phyloP scores from a whole-genome alignment of 1,140 invertebrate genomes.

The Drosophila suzukii region DNA sequence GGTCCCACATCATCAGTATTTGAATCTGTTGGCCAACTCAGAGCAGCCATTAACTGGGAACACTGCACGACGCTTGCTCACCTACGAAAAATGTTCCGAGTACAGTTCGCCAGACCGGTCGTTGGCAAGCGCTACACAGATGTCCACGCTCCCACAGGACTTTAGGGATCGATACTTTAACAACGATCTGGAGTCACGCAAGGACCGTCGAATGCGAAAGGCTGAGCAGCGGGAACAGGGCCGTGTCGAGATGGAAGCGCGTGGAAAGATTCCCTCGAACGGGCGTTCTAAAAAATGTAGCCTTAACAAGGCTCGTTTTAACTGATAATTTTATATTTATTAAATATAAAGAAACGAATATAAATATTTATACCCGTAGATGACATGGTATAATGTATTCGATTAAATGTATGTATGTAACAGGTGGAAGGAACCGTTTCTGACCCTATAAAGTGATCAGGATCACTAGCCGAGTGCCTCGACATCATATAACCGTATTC shows the following conservation, averaged over 20 bases:
- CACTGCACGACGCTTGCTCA: constrained; percentile 93
- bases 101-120: constrained; percentile 8
- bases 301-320: constrained; percentile 75
- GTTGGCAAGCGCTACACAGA: constrained; percentile 39
- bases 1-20: constrained; percentile 92
- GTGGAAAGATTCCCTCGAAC: constrained; percentile 68
- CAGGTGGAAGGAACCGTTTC: too few relatives aligned
- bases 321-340: constrained; percentile 5
- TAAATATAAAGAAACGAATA: too few relatives aligned
- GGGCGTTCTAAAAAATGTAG: constrained; percentile 65
- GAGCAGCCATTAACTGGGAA: constrained; percentile 93
- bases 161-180: constrained; percentile 87
- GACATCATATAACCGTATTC: too few relatives aligned
- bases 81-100: constrained; percentile 92
- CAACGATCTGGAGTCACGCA: constrained; percentile 86
- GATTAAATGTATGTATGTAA: too few relatives aligned
- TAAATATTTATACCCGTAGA: too few relatives aligned
- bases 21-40: constrained; percentile 91
- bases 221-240: constrained; percentile 68
- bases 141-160: constrained; percentile 29
- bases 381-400: too few relatives aligned
- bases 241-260: constrained; percentile 64
- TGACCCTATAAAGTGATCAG: too few relatives aligned
- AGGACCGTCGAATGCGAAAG: constrained; percentile 85
- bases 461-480: too few relatives aligned